phyloP scores from a whole-genome alignment of 1,140 invertebrate genomes.

The Magallana gigas region DNA sequence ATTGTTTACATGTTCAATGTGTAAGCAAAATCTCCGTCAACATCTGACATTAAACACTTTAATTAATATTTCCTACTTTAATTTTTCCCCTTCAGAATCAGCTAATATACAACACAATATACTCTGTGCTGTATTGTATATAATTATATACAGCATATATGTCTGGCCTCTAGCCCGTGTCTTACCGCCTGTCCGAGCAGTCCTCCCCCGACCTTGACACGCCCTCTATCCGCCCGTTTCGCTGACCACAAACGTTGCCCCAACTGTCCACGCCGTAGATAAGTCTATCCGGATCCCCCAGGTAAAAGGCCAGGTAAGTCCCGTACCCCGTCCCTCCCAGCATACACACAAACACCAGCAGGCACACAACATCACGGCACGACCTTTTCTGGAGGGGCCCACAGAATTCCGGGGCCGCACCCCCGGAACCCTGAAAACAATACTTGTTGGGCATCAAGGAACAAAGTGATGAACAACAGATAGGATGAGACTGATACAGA shows the following conservation, averaged over 20 bases:
- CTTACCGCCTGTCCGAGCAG: slow-evolving; percentile 80
- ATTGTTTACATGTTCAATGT: too few relatives aligned
- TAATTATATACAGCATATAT: not conserved
- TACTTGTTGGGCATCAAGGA: slow-evolving; percentile 1
- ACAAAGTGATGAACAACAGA: not conserved
- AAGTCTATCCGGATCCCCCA: slow-evolving; percentile 81
- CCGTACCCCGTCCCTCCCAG: slow-evolving; percentile 52
- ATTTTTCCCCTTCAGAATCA: too few relatives aligned
- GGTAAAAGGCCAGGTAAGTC: slow-evolving; percentile 79
- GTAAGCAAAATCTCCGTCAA: too few relatives aligned
- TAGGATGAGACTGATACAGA: not conserved
- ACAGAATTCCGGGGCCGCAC: not conserved
- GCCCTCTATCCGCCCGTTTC: slow-evolving; percentile 76
- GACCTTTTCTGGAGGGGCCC: slow-evolving; percentile 11
- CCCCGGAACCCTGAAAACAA: slow-evolving; percentile 14
- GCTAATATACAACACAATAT: too few relatives aligned
- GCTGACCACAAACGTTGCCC: slow-evolving; percentile 84
- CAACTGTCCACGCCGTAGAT: slow-evolving; percentile 86
- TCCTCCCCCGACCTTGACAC: slow-evolving; percentile 80
- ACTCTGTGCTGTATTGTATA: not conserved
- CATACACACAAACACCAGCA: slow-evolving; percentile 19
- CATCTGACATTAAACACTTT: too few relatives aligned
- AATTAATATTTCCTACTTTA: too few relatives aligned
- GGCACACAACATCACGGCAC: not conserved
- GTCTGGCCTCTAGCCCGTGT: not conserved